Evolutionary conservation across 2,888 invertebrate genomes (phyloP).

Genomic region (Torymus aiolomorphi): DNA sequence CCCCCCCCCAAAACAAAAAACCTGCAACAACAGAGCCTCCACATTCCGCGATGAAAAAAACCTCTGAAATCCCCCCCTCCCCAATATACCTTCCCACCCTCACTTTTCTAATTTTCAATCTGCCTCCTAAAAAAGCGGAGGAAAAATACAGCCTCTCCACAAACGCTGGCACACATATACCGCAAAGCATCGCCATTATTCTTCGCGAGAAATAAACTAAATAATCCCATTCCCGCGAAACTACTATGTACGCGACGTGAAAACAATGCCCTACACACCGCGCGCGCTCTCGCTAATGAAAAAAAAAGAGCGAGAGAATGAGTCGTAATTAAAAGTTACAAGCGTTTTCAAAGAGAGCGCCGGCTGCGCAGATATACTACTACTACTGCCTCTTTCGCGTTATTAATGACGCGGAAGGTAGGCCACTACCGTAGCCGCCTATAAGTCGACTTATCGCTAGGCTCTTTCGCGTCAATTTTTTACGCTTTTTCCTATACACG

Average conservation of each 20-base stretch:
- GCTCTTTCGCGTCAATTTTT: background rate
- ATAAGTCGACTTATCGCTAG: conserved; percentile 24
- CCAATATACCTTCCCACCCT: too few species aligned
- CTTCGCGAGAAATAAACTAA: conserved; percentile 6
- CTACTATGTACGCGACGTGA: background rate
- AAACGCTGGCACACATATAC: too few species aligned
- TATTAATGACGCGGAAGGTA: conserved; percentile 3
- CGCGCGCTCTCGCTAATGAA: conserved; percentile 35
- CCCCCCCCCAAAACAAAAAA: too few species aligned
- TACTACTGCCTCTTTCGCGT: background rate
- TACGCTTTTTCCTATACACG: background rate
- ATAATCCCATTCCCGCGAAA: conserved; percentile 37
- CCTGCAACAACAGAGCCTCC: too few species aligned
- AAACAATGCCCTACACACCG: conserved; percentile 19
- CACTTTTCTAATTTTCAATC: too few species aligned
- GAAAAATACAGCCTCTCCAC: too few species aligned
- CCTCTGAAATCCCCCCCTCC: too few species aligned
- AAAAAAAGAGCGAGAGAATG: background rate
- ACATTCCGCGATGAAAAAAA: too few species aligned
- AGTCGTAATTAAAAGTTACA: conserved; percentile 51
- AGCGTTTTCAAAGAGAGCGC: conserved; percentile 32
- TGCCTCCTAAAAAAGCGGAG: too few species aligned
- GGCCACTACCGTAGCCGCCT: background rate
- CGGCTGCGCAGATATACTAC: background rate
- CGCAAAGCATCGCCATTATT: too few species aligned